Evolutionary conservation across 2,113 vertebrate genomes (phyloP).

Genomic region (Castor canadensis): DNA sequence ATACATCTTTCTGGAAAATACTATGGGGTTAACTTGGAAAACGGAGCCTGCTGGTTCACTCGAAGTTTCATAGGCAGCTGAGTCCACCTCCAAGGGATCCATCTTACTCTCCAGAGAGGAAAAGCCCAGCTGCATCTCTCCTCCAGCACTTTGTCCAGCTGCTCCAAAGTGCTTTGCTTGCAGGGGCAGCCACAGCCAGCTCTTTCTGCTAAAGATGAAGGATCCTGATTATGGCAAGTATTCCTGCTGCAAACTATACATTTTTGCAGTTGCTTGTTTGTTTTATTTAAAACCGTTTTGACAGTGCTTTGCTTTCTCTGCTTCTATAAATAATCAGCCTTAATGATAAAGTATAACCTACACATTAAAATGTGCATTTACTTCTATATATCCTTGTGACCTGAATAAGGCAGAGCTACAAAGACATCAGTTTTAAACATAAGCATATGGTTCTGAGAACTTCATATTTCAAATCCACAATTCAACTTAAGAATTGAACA

Average conservation of each 20-base stretch:
- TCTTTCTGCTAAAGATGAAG: conserved; percentile 50
- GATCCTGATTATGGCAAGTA: conserved; percentile 9
- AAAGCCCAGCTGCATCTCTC: conserved; percentile 41
- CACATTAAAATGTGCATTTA: conserved; percentile 57
- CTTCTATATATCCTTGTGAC: neutral
- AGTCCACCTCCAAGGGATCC: conserved; percentile 10
- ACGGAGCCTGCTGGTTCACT: neutral
- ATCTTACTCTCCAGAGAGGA: conserved; percentile 47
- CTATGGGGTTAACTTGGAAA: neutral
- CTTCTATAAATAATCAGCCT: conserved; percentile 63
- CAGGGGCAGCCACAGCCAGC: neutral
- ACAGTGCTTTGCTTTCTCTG: conserved; percentile 31
- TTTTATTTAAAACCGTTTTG: conserved; percentile 59
- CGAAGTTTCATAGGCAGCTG: conserved; percentile 15
- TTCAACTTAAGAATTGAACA: conserved; percentile 62
- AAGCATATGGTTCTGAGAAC: conserved; percentile 58
- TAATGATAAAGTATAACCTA: conserved; percentile 62
- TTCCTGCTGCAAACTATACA: conserved; percentile 29
- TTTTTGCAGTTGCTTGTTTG: conserved; percentile 51
- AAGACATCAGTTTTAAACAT: conserved; percentile 58
- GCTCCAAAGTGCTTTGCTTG: conserved; percentile 47
- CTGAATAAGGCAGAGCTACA: conserved; percentile 44
- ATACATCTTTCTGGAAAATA: conserved; percentile 36
- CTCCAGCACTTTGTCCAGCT: conserved; percentile 50
- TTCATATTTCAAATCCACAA: conserved; percentile 65